Conservation (phyloP, 1,140 invertebrate species). For the Drosophila miranda region DNA sequence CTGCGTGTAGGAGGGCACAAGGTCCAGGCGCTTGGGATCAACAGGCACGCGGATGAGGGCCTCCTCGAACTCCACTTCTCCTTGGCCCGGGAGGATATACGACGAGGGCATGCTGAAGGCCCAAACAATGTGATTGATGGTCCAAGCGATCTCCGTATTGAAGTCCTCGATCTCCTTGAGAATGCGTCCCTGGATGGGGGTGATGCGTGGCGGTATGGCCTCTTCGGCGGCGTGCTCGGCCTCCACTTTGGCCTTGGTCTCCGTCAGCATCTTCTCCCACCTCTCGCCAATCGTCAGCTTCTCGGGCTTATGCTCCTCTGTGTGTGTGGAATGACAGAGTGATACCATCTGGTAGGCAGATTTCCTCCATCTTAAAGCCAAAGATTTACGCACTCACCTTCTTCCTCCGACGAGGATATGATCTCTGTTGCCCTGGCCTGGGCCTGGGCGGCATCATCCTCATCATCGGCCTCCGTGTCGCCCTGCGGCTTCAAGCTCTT, state of each 20-base stretch:
- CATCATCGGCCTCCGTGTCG: slow-evolving; percentile 39
- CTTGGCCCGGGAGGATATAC: slow-evolving; percentile 82
- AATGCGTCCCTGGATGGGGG: slow-evolving; percentile 61
- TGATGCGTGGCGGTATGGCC: slow-evolving; percentile 52
- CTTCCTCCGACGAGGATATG: slow-evolving; percentile 67
- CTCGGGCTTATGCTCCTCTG: slow-evolving; percentile 54
- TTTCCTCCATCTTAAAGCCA: no score
- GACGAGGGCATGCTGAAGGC: slow-evolving; percentile 86
- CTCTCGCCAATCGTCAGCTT: slow-evolving; percentile 71
- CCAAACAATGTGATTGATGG: slow-evolving; percentile 86
- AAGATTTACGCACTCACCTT: slow-evolving; percentile 46
- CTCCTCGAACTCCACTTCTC: slow-evolving; percentile 83
- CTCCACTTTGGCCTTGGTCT: slow-evolving; percentile 72
- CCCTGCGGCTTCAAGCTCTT: slow-evolving; percentile 17
- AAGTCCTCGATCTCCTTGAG: slow-evolving; percentile 73
- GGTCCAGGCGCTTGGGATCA: slow-evolving; percentile 82
- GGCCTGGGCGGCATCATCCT: slow-evolving; percentile 25
- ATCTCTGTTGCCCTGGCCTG: slow-evolving; percentile 22
- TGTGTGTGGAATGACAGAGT: neutral
- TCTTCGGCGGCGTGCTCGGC: slow-evolving; percentile 60
- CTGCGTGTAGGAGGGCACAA: slow-evolving; percentile 83
- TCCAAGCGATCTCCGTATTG: slow-evolving; percentile 81
- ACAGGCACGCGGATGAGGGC: slow-evolving; percentile 83
- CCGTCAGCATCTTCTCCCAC: slow-evolving; percentile 72
- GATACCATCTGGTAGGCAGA: no score